Percentiles rank a stretch among this genome's conserved stretches.
Evolutionary conservation across 2,888 invertebrate genomes (phyloP).

Genomic region (Agonopterix heracliana): DNA sequence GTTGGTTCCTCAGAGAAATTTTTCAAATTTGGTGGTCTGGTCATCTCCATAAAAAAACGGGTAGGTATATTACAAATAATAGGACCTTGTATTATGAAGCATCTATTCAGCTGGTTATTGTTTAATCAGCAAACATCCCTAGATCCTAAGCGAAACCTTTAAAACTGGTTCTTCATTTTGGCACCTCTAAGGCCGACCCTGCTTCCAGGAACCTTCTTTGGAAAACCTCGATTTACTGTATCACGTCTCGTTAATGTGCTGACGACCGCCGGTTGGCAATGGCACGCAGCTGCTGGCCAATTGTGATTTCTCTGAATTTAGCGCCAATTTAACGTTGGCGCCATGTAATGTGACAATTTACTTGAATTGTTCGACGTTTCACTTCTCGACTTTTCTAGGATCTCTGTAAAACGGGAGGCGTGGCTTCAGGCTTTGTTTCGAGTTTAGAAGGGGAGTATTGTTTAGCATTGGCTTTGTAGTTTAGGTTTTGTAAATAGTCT

Average conservation of each 20-base stretch:
- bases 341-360: constrained; percentile 31
- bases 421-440: not conserved
- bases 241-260: constrained; percentile 51
- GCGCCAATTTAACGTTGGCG: constrained; percentile 28
- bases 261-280: constrained; percentile 24
- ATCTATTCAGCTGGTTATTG: no score
- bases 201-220: constrained; percentile 39
- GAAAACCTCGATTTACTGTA: constrained; percentile 50
- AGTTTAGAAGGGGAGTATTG: no score
- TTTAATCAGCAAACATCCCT: no score
- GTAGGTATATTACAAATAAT: no score
- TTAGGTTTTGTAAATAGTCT: no score
- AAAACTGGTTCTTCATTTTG: no score
- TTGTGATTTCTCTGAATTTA: constrained; percentile 37
- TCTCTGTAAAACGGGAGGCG: not conserved
- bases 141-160: no score
- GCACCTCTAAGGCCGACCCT: not conserved
- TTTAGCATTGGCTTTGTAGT: no score
- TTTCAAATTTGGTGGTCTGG: no score
- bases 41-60: no score
- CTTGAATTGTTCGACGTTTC: constrained; percentile 25
- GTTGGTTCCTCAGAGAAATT: no score
- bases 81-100: no score
- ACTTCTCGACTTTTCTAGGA: constrained; percentile 10
- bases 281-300: constrained; percentile 26